Evolutionary conservation across 2,113 vertebrate genomes (phyloP).

Genomic region (Sturnira hondurensis): DNA sequence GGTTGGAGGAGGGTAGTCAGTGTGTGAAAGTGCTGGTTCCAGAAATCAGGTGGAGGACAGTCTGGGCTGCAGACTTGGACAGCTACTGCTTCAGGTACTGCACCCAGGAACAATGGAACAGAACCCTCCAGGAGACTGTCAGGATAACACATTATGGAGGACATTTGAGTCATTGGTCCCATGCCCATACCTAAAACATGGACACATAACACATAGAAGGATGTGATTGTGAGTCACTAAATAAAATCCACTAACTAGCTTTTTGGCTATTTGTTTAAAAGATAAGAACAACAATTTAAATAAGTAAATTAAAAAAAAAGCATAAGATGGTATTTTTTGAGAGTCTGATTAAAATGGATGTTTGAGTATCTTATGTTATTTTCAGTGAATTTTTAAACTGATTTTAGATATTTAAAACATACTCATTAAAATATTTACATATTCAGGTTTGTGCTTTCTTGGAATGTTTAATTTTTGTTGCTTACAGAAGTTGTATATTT

Average conservation of each 20-base stretch:
- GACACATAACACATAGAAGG: neutral
- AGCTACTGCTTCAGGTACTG: too few relatives aligned
- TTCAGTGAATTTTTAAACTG: constrained; percentile 54
- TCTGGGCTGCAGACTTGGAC: neutral
- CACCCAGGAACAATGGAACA: accelerated
- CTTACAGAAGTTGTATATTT: constrained; percentile 62
- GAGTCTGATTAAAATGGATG: constrained; percentile 42
- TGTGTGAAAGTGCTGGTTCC: accelerated
- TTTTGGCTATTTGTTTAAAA: constrained; percentile 12
- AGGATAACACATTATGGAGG: neutral
- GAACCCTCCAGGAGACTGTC: neutral
- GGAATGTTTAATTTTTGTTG: constrained; percentile 69
- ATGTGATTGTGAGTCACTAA: constrained; percentile 5
- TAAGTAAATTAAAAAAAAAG: too few relatives aligned
- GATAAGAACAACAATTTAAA: too few relatives aligned
- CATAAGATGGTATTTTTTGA: neutral
- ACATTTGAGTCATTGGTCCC: accelerated
- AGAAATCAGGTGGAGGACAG: neutral
- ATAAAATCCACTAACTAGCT: constrained; percentile 20
- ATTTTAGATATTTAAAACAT: constrained; percentile 54
- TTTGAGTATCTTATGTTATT: constrained; percentile 39
- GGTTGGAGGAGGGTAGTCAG: neutral
- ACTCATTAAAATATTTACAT: constrained; percentile 42
- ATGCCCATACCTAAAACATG: neutral
- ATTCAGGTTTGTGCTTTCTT: constrained; percentile 42